Evolutionary conservation across 1,140 invertebrate species (phyloP).

Genomic region (Macrotrachela quadricornifera): DNA sequence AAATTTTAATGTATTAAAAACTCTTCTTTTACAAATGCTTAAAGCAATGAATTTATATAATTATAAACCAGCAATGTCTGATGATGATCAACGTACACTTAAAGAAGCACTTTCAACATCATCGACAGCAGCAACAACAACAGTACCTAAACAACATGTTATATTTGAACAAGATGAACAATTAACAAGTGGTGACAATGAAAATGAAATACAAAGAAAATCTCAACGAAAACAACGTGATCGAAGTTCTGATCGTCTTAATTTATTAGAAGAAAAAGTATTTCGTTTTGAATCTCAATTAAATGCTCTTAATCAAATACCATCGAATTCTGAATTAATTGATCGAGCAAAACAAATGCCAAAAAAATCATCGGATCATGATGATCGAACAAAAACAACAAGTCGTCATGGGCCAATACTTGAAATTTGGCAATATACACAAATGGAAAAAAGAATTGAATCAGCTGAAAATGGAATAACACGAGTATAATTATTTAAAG

Average conservation of each 20-base stretch:
- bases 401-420: slow-evolving; percentile 16
- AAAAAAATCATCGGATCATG: slow-evolving; percentile 1
- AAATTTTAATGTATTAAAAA: slow-evolving; percentile 53
- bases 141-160: too few relatives aligned
- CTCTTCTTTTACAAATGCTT: slow-evolving; percentile 46
- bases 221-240: too few relatives aligned
- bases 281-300: slow-evolving; percentile 16
- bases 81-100: not conserved
- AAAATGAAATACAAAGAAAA: not conserved
- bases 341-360: slow-evolving; percentile 30
- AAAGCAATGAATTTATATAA: slow-evolving; percentile 36
- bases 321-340: slow-evolving; percentile 37
- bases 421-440: slow-evolving; percentile 41
- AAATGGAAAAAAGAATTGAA: slow-evolving; percentile 37
- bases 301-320: slow-evolving; percentile 16
- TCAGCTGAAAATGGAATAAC: slow-evolving; percentile 36
- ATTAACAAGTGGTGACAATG: not conserved
- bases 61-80: slow-evolving; percentile 12
- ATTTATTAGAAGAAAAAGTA: slow-evolving; percentile 16
- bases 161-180: too few relatives aligned
- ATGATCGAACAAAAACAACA: too few relatives aligned
- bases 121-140: not conserved
- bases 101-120: not conserved
- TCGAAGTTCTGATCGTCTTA: not conserved
- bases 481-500: slow-evolving; percentile 17